Evolutionary conservation across 2,113 vertebrate genomes (phyloP).

Genomic region (Pteropus alecto): DNA sequence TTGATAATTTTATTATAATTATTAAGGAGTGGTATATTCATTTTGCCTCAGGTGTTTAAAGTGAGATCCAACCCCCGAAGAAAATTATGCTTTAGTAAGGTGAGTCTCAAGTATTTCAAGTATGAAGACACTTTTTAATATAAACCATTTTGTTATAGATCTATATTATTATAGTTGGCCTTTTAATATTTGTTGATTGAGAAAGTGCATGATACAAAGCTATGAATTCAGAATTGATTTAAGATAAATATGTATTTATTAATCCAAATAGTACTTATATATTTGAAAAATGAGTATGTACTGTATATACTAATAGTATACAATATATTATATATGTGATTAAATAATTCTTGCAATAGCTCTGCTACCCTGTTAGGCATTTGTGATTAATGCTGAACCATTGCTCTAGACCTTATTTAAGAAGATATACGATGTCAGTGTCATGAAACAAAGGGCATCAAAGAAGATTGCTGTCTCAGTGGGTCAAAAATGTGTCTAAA

Average conservation of each 20-base stretch:
- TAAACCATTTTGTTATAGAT: background rate
- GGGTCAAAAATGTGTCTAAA: background rate
- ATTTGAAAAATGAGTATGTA: background rate
- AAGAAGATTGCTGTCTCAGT: background rate
- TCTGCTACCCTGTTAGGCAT: background rate
- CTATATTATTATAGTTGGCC: background rate
- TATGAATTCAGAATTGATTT: background rate
- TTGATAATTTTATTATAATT: constrained; percentile 62
- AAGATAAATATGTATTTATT: background rate
- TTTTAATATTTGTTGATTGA: background rate
- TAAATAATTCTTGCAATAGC: background rate
- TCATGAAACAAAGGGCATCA: background rate
- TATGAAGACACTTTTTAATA: background rate
- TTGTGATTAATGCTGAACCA: background rate
- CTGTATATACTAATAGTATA: background rate
- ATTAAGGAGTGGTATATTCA: constrained; percentile 21
- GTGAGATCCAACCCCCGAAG: background rate
- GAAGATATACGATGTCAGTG: background rate
- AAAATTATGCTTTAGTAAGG: background rate
- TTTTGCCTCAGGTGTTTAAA: constrained; percentile 46
- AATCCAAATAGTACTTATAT: background rate
- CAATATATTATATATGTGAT: background rate
- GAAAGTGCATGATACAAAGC: background rate
- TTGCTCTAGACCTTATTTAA: background rate
- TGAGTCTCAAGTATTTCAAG: background rate